A percentile compares a stretch with the other conserved stretches of the same genome.
These are phyloP conservation scores for Dione juno DNA, from an alignment of 2,888 invertebrate genomes.

Conservation along the genomic window DNA sequence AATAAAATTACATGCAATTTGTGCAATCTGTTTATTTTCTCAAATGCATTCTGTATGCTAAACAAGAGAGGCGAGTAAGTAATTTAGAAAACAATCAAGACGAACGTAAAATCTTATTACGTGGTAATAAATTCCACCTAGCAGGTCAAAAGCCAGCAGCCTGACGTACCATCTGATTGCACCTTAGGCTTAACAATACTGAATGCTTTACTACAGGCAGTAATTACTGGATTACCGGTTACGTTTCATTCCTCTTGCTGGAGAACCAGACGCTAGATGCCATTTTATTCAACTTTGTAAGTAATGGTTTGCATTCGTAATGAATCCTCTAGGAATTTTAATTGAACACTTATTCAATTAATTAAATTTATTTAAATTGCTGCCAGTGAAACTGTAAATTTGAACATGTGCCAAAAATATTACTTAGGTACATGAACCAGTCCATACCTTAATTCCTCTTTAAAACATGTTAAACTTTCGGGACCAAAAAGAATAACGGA, in stretches of 20 bases:
- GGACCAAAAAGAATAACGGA: conserved; percentile 70
- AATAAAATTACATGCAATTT: conserved; percentile 25
- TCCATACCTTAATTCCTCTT: conserved; percentile 59
- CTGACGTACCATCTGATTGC: conserved; percentile 58
- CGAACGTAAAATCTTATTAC: conserved; percentile 52
- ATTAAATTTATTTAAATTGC: neutral
- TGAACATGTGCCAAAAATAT: conserved; percentile 72
- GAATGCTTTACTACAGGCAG: conserved; percentile 56
- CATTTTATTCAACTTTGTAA: conserved; percentile 26
- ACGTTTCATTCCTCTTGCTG: conserved; percentile 38
- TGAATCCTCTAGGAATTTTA: conserved; percentile 15
- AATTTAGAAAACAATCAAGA: conserved; percentile 49
- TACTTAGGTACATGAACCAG: conserved; percentile 67
- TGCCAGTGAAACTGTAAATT: conserved; percentile 56
- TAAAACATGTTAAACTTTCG: conserved; percentile 62
- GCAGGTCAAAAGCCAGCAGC: conserved; percentile 66
- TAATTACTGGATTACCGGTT: conserved; percentile 66
- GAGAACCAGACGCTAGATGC: conserved; percentile 30
- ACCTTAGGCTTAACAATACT: conserved; percentile 61
- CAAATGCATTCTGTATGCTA: conserved; percentile 15
- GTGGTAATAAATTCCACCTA: conserved; percentile 46
- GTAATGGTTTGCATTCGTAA: conserved; percentile 27
- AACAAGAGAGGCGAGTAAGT: conserved; percentile 30
- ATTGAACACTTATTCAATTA: conserved; percentile 12
- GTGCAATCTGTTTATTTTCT: conserved; percentile 27